phyloP scores from a whole-genome alignment of 2,888 invertebrate genomes.

The Hermodice carunculata region DNA sequence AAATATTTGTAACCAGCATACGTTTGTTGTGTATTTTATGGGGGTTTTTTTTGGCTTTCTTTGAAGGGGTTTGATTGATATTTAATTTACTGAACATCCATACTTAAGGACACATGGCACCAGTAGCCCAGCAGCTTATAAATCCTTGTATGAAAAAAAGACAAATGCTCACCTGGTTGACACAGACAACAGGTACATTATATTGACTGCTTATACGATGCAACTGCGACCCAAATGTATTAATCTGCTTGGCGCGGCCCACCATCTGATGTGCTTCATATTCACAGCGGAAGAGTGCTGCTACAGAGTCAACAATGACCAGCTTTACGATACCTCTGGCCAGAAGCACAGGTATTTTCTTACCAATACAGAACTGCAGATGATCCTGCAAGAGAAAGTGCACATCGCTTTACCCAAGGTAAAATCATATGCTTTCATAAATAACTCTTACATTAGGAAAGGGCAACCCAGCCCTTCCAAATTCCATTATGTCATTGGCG shows the following conservation, averaged over 20 bases:
- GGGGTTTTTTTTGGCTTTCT: no score
- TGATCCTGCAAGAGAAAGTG: conserved; percentile 50
- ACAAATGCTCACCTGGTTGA: conserved; percentile 83
- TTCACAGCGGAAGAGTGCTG: conserved; percentile 76
- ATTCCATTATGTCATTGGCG: no score
- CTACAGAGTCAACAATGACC: conserved; percentile 81
- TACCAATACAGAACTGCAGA: conserved; percentile 67
- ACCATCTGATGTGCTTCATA: conserved; percentile 72
- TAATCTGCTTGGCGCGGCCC: conserved; percentile 59
- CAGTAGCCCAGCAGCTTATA: no score
- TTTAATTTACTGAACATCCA: no score
- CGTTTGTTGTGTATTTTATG: no score
- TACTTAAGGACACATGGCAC: no score
- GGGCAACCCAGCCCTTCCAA: no score
- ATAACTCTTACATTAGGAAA: not conserved
- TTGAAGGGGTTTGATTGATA: no score
- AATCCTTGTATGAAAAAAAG: no score
- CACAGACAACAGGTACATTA: conserved; percentile 76
- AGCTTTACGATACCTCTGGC: conserved; percentile 74
- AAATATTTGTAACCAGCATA: no score
- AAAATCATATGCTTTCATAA: not conserved
- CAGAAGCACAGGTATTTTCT: conserved; percentile 74
- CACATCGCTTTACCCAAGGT: not conserved
- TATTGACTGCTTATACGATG: conserved; percentile 74
- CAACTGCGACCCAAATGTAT: conserved; percentile 73